phyloP scores from a whole-genome alignment of 2,113 vertebrate species.

The Thamnaconus septentrionalis region DNA sequence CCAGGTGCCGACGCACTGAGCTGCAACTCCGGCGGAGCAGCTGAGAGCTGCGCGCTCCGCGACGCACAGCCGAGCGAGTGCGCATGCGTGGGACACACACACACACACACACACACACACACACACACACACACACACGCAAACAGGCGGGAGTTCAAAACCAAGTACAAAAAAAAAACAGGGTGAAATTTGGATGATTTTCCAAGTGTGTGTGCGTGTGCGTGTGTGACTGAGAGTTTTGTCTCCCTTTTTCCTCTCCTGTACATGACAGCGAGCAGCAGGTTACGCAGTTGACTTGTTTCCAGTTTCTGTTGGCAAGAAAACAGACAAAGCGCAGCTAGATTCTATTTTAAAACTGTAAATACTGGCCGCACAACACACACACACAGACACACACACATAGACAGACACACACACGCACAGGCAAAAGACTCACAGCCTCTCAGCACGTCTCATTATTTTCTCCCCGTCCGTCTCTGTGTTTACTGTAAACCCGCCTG shows the following conservation, averaged over 20 bases:
- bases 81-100: slow-evolving; percentile 39
- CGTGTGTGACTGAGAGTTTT: not conserved
- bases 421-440: not conserved
- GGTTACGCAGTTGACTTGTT: not conserved
- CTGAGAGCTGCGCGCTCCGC: slow-evolving; percentile 40
- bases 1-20: slow-evolving; percentile 17
- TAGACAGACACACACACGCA: not conserved
- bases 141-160: not conserved
- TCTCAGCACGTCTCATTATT: not conserved
- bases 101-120: not conserved
- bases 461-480: slow-evolving; percentile 1
- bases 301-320: slow-evolving; percentile 32
- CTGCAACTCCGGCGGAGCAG: slow-evolving; percentile 41
- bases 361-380: slow-evolving; percentile 19
- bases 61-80: slow-evolving; percentile 1
- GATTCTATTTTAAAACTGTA: slow-evolving; percentile 25
- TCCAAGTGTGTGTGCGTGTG: not conserved
- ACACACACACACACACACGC: not conserved
- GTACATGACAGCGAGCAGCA: not conserved
- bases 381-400: slow-evolving; percentile 17
- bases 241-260: slow-evolving; percentile 2
- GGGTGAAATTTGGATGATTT: slow-evolving; percentile 4
- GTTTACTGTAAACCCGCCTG: slow-evolving; percentile 58
- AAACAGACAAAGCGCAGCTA: not conserved
- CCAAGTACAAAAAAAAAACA: not conserved